Evolutionary conservation across 2,113 vertebrate species (phyloP).

Genomic region (Colistium nudipinnis): DNA sequence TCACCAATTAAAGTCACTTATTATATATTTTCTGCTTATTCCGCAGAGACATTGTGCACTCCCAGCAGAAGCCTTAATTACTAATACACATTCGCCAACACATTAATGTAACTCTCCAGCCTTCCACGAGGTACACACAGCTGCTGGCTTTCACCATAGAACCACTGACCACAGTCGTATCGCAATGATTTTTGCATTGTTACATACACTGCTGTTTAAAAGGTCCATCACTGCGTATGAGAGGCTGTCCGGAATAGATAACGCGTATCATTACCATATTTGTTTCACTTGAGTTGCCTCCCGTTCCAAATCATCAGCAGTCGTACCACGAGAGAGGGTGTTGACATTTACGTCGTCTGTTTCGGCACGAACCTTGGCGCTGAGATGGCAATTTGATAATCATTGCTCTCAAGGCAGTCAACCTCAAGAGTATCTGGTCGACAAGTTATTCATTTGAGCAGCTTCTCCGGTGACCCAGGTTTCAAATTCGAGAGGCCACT

Average conservation of each 20-base stretch:
- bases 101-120: too few relatives aligned
- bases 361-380: constrained; percentile 47
- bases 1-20: too few relatives aligned
- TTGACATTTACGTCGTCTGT: constrained; percentile 64
- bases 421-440: constrained; percentile 50
- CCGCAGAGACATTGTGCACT: too few relatives aligned
- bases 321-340: constrained; percentile 36
- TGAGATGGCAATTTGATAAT: constrained; percentile 37
- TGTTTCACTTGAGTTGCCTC: constrained; percentile 43
- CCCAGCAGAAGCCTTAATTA: too few relatives aligned
- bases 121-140: too few relatives aligned
- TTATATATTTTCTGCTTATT: too few relatives aligned
- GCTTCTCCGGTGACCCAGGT: constrained; percentile 5
- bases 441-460: constrained; percentile 51
- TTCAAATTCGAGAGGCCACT: constrained; percentile 22
- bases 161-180: too few relatives aligned
- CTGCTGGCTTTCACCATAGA: too few relatives aligned
- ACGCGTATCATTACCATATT: constrained; percentile 37
- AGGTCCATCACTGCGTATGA: constrained; percentile 27
- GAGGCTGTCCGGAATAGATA: constrained; percentile 52
- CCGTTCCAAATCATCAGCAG: constrained; percentile 27
- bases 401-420: constrained; percentile 43
- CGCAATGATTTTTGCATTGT: constrained; percentile 15
- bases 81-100: too few relatives aligned
- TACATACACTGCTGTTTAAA: constrained; percentile 35